Conservation (phyloP, 2,797 vertebrate genomes). For the Carduelis carduelis region DNA sequence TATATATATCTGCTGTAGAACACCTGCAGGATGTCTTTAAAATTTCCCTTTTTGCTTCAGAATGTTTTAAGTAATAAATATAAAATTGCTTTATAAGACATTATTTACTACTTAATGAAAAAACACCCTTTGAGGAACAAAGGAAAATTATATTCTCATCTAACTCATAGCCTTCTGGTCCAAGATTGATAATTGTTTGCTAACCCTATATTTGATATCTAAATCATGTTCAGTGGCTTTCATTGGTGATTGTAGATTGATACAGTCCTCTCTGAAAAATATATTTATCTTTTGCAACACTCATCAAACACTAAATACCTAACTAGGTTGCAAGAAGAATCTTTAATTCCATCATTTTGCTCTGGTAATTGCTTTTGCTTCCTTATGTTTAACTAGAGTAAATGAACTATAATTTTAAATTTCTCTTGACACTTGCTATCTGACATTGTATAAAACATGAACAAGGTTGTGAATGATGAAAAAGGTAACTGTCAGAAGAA, state of each 20-base stretch:
- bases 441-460: conserved; percentile 68
- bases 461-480: conserved; percentile 67
- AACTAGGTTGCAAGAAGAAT: conserved; percentile 75
- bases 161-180: conserved; percentile 9
- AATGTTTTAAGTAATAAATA: conserved; percentile 23
- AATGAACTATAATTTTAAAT: conserved; percentile 80
- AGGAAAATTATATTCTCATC: conserved; percentile 30
- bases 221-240: conserved; percentile 71
- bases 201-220: conserved; percentile 73
- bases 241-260: conserved; percentile 69
- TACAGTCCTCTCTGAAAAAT: conserved; percentile 68
- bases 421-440: conserved; percentile 76
- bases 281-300: conserved; percentile 73
- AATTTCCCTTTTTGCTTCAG: conserved; percentile 33
- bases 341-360: conserved; percentile 77
- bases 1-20: conserved; percentile 32
- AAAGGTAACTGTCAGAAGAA: conserved; percentile 58
- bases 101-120: conserved; percentile 48
- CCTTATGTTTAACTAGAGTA: conserved; percentile 78
- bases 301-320: conserved; percentile 77
- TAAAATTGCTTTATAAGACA: conserved; percentile 1
- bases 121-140: conserved; percentile 50
- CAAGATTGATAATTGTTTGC: conserved; percentile 71
- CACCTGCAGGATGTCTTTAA: conserved; percentile 33
- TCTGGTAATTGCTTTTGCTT: conserved; percentile 79